These are phyloP conservation scores for Linhomoeus sp. DNA, from an alignment of 2,888 invertebrate genomes.

Conservation along the genomic window DNA sequence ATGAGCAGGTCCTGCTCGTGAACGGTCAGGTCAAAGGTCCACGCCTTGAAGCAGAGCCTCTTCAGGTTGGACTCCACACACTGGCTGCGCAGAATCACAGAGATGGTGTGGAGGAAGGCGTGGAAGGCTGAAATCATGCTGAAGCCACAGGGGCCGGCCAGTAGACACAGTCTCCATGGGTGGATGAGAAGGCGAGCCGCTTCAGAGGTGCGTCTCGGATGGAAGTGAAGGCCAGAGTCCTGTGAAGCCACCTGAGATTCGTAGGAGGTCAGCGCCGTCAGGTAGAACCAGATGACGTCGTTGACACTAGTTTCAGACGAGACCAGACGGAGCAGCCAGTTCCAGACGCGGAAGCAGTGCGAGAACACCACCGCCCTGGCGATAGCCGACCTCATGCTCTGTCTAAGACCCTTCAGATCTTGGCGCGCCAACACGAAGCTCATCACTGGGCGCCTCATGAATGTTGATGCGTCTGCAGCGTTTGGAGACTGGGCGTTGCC, in stretches of 20 bases:
- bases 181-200: constrained; percentile 14
- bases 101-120: constrained; percentile 16
- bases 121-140: constrained; percentile 21
- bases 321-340: constrained; percentile 54
- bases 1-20: constrained; percentile 23
- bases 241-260: too few species aligned
- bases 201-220: too few species aligned
- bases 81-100: constrained; percentile 18
- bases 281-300: constrained; percentile 91
- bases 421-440: neutral
- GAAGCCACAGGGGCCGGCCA: constrained; percentile 1
- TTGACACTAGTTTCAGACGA: constrained; percentile 49
- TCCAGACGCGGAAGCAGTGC: constrained; percentile 47
- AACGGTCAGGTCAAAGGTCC: constrained; percentile 23
- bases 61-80: constrained; percentile 13
- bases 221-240: too few species aligned
- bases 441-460: too few species aligned
- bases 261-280: constrained; percentile 50
- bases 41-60: constrained; percentile 22
- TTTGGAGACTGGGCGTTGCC: neutral
- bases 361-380: constrained; percentile 35
- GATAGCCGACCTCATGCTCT: constrained; percentile 57
- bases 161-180: constrained; percentile 18
- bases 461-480: too few species aligned
- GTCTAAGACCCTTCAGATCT: neutral